Evolutionary conservation across 2,113 vertebrate genomes (phyloP).

Genomic region (Microcebus murinus): DNA sequence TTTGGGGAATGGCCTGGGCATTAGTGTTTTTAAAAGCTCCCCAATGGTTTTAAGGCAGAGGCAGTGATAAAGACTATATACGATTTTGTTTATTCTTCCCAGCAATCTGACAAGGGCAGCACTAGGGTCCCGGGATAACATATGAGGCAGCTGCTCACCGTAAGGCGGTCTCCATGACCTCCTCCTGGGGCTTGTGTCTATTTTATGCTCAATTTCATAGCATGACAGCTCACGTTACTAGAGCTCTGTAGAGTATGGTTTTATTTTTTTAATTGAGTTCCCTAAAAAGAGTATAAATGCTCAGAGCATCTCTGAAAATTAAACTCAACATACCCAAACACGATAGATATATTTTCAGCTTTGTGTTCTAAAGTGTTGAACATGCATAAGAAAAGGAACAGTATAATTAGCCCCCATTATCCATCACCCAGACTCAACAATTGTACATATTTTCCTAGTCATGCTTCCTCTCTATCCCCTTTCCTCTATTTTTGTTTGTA

Average conservation of each 20-base stretch:
- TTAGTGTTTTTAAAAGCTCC: background rate
- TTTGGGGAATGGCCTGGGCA: background rate
- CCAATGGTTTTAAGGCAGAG: background rate
- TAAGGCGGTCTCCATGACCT: background rate
- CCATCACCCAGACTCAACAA: background rate
- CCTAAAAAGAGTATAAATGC: background rate
- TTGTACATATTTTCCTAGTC: background rate
- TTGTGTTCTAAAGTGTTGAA: background rate
- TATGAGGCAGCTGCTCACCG: accelerated
- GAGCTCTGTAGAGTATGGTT: background rate
- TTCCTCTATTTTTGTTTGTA: background rate
- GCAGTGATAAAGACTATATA: background rate
- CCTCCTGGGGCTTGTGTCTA: background rate
- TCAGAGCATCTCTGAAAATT: background rate
- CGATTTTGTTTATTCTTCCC: background rate
- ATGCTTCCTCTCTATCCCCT: background rate
- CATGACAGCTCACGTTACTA: background rate
- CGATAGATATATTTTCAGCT: background rate
- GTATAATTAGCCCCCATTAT: background rate
- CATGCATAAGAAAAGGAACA: background rate
- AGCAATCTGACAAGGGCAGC: background rate
- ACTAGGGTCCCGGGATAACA: background rate
- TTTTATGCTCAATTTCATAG: background rate
- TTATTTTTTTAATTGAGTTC: background rate
- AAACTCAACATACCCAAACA: background rate